phyloP scores from a whole-genome alignment of 1,140 invertebrate genomes.

The Akabosia matsudoensis region DNA sequence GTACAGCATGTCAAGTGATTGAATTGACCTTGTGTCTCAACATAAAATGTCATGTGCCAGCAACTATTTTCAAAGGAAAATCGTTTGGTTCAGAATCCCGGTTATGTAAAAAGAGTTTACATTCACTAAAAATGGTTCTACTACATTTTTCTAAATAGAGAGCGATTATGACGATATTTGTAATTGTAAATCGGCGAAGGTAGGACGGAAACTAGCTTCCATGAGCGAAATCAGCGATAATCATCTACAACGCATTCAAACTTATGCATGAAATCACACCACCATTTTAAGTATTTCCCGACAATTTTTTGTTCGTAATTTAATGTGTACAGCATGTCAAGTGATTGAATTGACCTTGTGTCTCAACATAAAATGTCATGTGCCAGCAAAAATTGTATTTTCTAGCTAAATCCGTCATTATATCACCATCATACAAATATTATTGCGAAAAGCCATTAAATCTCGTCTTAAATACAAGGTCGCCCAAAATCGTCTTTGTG shows the following conservation, averaged over 20 bases:
- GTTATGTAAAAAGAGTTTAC: no score
- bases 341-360: neutral
- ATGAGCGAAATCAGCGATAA: no score
- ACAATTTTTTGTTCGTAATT: neutral
- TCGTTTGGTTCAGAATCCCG: no score
- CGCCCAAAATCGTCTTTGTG: neutral
- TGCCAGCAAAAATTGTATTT: conserved; percentile 15
- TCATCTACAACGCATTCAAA: no score
- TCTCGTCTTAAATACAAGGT: conserved; percentile 18
- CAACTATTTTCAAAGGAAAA: no score
- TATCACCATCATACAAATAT: neutral
- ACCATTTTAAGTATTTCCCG: neutral
- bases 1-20: neutral
- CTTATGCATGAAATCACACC: no score
- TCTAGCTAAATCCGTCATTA: neutral
- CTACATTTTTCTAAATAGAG: no score
- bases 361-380: neutral
- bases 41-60: conserved; percentile 1
- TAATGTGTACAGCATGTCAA: neutral
- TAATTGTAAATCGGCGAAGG: no score
- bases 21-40: neutral
- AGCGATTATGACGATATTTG: no score
- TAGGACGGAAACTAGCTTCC: no score
- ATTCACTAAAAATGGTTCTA: no score
- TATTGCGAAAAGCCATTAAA: conserved; percentile 19